Evolutionary conservation across 1,140 invertebrate genomes (phyloP).

Genomic region (Batillaria attramentaria): DNA sequence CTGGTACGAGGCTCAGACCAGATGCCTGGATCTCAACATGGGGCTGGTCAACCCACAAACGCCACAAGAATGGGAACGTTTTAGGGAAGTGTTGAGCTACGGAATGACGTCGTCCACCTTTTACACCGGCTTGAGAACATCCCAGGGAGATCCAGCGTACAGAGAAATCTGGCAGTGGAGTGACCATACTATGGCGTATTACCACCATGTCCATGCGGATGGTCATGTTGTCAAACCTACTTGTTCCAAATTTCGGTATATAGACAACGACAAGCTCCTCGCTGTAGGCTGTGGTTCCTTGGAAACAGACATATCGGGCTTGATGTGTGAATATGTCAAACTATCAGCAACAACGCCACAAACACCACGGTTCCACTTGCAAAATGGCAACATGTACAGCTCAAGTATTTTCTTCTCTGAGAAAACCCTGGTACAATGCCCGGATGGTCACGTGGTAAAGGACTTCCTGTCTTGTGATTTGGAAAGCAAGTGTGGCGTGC

Average conservation of each 20-base stretch:
- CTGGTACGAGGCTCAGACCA: not conserved
- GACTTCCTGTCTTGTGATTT: not conserved
- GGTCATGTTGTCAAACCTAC: not conserved
- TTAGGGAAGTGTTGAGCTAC: not conserved
- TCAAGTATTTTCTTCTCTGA: not conserved
- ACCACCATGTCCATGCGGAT: not conserved
- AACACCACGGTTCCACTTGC: not conserved
- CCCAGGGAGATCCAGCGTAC: constrained; percentile 9
- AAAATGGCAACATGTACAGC: not conserved
- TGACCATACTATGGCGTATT: constrained; percentile 15
- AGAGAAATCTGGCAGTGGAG: constrained; percentile 15
- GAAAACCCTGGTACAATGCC: not conserved
- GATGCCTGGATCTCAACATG: not conserved
- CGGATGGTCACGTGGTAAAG: not conserved
- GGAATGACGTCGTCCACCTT: not conserved
- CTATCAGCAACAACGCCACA: not conserved
- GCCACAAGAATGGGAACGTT: not conserved
- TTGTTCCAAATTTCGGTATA: not conserved
- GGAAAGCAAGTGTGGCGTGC: not conserved
- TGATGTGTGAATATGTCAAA: not conserved
- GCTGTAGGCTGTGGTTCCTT: not conserved
- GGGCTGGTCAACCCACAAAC: not conserved
- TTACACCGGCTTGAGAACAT: not conserved
- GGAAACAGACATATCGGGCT: not conserved
- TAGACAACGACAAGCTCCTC: not conserved